Conservation (phyloP, 2,888 invertebrate genomes). For the Scaptomyza reducta region DNA sequence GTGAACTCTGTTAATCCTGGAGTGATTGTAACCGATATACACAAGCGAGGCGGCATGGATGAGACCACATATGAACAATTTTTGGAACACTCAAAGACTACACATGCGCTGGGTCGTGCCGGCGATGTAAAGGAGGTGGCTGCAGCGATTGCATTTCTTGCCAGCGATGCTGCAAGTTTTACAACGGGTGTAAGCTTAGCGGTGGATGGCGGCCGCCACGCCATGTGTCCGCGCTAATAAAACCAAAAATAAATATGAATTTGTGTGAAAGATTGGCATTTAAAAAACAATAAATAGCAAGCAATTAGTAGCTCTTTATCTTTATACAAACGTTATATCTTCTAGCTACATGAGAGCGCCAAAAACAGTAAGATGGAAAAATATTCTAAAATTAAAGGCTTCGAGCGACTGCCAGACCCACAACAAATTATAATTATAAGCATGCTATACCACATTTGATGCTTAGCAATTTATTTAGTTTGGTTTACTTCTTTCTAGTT, state of each 20-base stretch:
- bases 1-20: slow-evolving; percentile 97
- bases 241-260: background rate
- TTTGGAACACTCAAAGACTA: slow-evolving; percentile 91
- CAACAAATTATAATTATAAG: too few species aligned
- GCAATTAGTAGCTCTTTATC: too few species aligned
- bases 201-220: slow-evolving; percentile 87
- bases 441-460: too few species aligned
- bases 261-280: slow-evolving; percentile 26
- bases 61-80: slow-evolving; percentile 91
- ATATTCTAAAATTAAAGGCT: too few species aligned
- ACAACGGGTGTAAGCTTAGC: slow-evolving; percentile 90
- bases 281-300: slow-evolving; percentile 13
- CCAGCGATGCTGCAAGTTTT: slow-evolving; percentile 89
- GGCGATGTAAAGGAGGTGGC: slow-evolving; percentile 94
- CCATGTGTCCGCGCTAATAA: slow-evolving; percentile 89
- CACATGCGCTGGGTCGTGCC: slow-evolving; percentile 95
- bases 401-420: too few species aligned
- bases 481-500: too few species aligned
- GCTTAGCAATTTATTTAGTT: too few species aligned
- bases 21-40: slow-evolving; percentile 94
- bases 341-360: too few species aligned
- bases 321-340: too few species aligned
- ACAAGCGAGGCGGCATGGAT: slow-evolving; percentile 91
- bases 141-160: slow-evolving; percentile 93
- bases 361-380: too few species aligned